Percentiles rank a stretch among this genome's conserved stretches.
These are phyloP conservation scores for Portevinia maculata DNA, from an alignment of 2,888 invertebrate genomes.

Conservation along the genomic window DNA sequence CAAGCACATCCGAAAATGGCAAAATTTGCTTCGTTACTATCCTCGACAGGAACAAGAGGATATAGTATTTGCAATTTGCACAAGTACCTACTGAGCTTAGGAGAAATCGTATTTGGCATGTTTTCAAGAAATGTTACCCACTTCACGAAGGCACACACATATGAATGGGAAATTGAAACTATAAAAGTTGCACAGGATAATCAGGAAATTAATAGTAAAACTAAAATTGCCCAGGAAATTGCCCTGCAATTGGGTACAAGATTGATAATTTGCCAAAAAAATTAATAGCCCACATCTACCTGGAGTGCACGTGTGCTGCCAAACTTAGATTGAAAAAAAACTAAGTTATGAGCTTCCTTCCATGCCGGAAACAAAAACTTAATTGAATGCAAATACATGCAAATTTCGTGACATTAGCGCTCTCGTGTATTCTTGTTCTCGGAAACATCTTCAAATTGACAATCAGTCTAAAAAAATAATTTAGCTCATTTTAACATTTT, in stretches of 20 bases:
- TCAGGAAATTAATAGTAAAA: slow-evolving; percentile 70
- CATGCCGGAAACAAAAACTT: slow-evolving; percentile 55
- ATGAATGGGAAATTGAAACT: slow-evolving; percentile 19
- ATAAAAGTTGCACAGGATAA: slow-evolving; percentile 58
- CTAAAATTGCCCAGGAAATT: slow-evolving; percentile 68
- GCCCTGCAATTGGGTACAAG: slow-evolving; percentile 56
- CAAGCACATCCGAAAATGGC: slow-evolving; percentile 35
- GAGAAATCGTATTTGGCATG: slow-evolving; percentile 60
- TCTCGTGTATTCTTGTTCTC: not conserved
- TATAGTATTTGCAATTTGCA: slow-evolving; percentile 48
- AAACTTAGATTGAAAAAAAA: not conserved
- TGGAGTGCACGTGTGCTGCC: slow-evolving; percentile 22
- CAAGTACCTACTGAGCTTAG: slow-evolving; percentile 12
- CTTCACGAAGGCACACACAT: slow-evolving; percentile 16
- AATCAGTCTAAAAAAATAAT: slow-evolving; percentile 35
- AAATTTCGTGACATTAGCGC: slow-evolving; percentile 5
- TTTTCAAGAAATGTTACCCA: slow-evolving; percentile 60
- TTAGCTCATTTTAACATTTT: slow-evolving; percentile 37
- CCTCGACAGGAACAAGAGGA: slow-evolving; percentile 33
- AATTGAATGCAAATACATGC: slow-evolving; percentile 63
- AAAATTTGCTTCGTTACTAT: slow-evolving; percentile 11
- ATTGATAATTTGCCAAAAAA: slow-evolving; percentile 64
- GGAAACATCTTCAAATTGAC: slow-evolving; percentile 32
- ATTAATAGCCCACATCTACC: slow-evolving; percentile 18
- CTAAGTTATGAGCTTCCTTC: slow-evolving; percentile 19